Base-by-base conservation (phyloP, 2,113 vertebrate species). In the Aix galericulata region DNA sequence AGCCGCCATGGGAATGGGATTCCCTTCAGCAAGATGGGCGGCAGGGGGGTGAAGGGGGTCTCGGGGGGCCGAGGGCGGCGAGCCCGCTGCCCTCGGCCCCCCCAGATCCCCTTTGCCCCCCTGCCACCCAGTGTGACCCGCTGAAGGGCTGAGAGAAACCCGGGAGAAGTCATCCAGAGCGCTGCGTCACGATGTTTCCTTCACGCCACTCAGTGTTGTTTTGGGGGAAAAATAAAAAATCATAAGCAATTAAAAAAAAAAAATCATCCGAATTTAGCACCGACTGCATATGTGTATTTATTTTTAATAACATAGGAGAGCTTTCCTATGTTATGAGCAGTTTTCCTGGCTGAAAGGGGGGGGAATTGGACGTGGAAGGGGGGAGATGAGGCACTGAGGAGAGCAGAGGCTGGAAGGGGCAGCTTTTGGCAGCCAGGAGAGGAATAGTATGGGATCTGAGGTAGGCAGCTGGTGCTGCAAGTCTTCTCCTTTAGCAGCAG, bases 101-200 rank as follows among this genome's bases (percentile, higher is more conserved):
- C 42, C 42, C 42, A 44, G 42, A 17, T 16, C 42, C 22, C 8
- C 26, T 6, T 8, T 9, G 17, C 23, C 18, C 38, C 13, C 26
- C 52, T 48, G 46, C 36, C n/a, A 7, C 36, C 5, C 10, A 9
- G 10, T 6, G 40, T 22, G 10, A 15, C 21, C 59, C 11, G 27
- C 66, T 11, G 78, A 31, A 52, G 36, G n/a, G 4, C 26, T 14
- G 26, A 6, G 7, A 21, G 44, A 34, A 72, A 6, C 21, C 36
- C 11, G 2, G 0, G 29, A 13, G 55, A 31, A 23, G 23, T 5
- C 4, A 9, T 40, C 4, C 4, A 5, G 12, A n/a, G 8, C 7
- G 38, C 16, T 9, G 59, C 23, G 36, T 10, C 23, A 4, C 6
- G 32, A 53, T 26, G 8, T 13, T 27, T 36, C 52, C 17, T 58